Base-by-base conservation (phyloP, 2,888 invertebrate genomes). In the Drosophila prolongata region DNA sequence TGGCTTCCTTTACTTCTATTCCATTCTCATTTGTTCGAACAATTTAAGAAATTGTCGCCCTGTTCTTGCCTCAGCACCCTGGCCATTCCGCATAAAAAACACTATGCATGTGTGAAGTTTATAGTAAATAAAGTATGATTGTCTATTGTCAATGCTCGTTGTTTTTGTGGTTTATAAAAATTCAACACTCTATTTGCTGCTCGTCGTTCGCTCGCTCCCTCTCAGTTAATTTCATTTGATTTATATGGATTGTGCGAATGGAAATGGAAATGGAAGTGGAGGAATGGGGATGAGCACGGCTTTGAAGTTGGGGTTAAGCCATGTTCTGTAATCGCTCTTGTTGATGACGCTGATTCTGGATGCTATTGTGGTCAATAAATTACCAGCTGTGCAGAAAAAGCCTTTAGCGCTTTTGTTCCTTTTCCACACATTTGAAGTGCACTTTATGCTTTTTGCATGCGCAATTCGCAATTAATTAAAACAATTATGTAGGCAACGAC, bases 391-490 rank as follows among this genome's bases (percentile, higher is more conserved):
- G 87, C 73, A 44, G 67, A 53, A 59, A n/a, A 83, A 75, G 70
- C 65, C 47, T 73, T 68, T 77, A 60, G 35, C 40, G 69, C 77
- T 72, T 76, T 85, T 66, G 82, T 85, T 81, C 76, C 74, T 61
- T 81, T 80, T 56, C n/a, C 52, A 77, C 80, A 83, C 73, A 79
- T 81, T 82, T 83, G 87, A 82, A 82, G 87, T 83, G 87, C 84
- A 76, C 87, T 82, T 78, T 76, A 78, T 83, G 87, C 87, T 83
- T 80, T 83, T 53, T 80, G 80, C 87, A 83, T 83, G 77, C 80
- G 77, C 87, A 80, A 84, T 77, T 87, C 71, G 85, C 87, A 84
- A 84, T 84, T 84, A 84, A 84, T 84, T 84, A 84, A 88, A 88
- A 84, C 85, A 84, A 84, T 84, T 84, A 84, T 76, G 84, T 79